Evolutionary conservation across 2,888 invertebrate species (phyloP), one percentile per base, ranked within the genome.

Genomic region (Chorisops tibialis): DNA sequence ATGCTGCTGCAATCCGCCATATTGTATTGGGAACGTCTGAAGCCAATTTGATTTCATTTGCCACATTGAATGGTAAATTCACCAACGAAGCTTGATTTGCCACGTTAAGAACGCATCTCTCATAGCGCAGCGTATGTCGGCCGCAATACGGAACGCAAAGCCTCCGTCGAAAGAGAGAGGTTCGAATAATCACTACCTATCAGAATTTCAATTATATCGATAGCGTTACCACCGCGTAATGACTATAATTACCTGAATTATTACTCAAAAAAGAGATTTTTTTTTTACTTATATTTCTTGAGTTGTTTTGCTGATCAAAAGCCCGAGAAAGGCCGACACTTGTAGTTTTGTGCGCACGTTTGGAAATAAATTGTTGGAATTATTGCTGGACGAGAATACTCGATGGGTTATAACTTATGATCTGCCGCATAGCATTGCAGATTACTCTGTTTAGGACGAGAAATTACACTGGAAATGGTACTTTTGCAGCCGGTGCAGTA

Each of bases 171-270:
- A 58, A 50, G 38, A 62, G 62, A 59, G 61, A 62, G 54, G 62
- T 60, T 60, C 62, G 37, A 63, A 73, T 74, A 77, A 77, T 77
- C 75, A 77, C 75, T 73, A 75, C 77, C 77, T 77, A 77, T 77
- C 77, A 77, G 76, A 76, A 76, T 77, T 77, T 77, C 77, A 77
- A 77, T 77, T 77, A 77, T 77, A 77, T 77, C 76, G 76, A 71
- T 77, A 77, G 77, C 77, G 77, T 77, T 77, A 77, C 76, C 77
- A 74, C 75, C 75, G 75, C 77, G 76, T 77, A 77, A 77, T 77
- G 76, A 77, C 77, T 77, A 76, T 77, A 77, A 77, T 77, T 76
- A 77, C 77, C 75, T 77, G 76, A 77, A 76, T 77, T 77, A 77
- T 77, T 77, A 76, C 76, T 75, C 60, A 61, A 75, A 68, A 67